Evolutionary conservation across 2,113 vertebrate species (phyloP), one percentile per base, ranked within the genome.

Genomic region (Clarias magur): DNA sequence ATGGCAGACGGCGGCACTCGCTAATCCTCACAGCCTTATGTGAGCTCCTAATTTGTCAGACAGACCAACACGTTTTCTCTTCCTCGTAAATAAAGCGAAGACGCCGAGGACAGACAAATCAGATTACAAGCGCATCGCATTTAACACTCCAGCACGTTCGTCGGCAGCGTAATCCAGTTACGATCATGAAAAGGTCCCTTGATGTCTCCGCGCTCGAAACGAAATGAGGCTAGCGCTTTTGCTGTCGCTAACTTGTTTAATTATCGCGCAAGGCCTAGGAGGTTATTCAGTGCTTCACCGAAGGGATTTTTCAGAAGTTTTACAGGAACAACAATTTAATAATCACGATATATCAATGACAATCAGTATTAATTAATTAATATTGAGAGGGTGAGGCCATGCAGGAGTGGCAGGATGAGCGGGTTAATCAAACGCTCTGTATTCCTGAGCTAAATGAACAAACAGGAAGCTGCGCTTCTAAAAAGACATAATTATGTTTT

Each of bases 121-220:
- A 83, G 88, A 83, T 89, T 89, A 89, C 62, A 70, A 70, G 72
- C 70, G 53, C 72, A 56, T 82, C 62, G 48, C 80, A 19, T 78
- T 82, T 63, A 30, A 21, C 59, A 53, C 78, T 82, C 68, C 25
- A n/a, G 53, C 86, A 67, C 57, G 38, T 38, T 57, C 80, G 27
- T 60, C 57, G 56, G 56, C 67, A 57, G 25, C 48, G 16, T 89
- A 86, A 89, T 86, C 80, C 85, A 56, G 70, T 89, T 89, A 89
- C 38, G 2, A 72, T 72, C 79, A 23, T 86, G 85, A 73, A 86
- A 86, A 82, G 85, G 79, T 86, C 85, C 63, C 85, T 9, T 1
- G 65, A 23, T 80, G 59, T 81, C 85, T 62, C 11, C 59, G 13
- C 62, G 16, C 48, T 56, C 27, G 48, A 56, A 57, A 80, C 70